These are phyloP conservation scores for Drosophila tropicalis DNA, from an alignment of 1,140 invertebrate genomes.

Conservation along the genomic window DNA sequence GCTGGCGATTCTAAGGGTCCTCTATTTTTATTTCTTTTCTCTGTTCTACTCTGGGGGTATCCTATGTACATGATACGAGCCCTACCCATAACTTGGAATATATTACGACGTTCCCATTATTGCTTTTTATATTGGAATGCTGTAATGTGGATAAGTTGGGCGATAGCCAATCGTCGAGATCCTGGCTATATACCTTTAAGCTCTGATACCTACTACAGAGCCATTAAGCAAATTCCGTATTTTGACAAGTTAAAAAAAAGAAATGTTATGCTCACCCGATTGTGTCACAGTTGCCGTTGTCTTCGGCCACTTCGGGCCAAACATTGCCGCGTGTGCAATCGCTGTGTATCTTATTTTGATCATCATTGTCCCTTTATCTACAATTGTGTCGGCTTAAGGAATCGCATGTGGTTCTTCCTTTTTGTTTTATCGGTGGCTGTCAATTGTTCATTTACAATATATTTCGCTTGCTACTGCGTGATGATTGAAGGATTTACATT, in stretches of 20 bases:
- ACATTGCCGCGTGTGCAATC: conserved; percentile 95
- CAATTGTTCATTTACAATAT: conserved; percentile 93
- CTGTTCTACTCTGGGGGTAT: conserved; percentile 94
- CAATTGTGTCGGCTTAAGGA: conserved; percentile 94
- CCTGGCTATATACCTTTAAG: conserved; percentile 95
- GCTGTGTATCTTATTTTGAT: conserved; percentile 96
- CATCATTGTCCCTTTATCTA: conserved; percentile 98
- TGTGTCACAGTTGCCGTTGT: conserved; percentile 96
- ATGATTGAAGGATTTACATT: conserved; percentile 93
- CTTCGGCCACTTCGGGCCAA: conserved; percentile 93
- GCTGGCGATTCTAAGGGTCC: conserved; percentile 95
- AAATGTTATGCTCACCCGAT: conserved; percentile 91
- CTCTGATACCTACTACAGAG: conserved; percentile 93
- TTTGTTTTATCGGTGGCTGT: conserved; percentile 94
- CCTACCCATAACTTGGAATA: conserved; percentile 95
- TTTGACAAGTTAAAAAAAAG: conserved; percentile 95
- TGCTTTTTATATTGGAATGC: conserved; percentile 95
- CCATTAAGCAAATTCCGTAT: conserved; percentile 94
- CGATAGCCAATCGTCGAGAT: conserved; percentile 93
- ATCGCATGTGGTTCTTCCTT: conserved; percentile 95
- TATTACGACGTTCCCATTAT: conserved; percentile 92
- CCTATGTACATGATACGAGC: conserved; percentile 95
- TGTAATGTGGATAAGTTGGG: conserved; percentile 96
- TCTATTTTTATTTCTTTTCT: conserved; percentile 92
- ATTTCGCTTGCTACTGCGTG: conserved; percentile 94